These are phyloP conservation scores for Xenopus borealis DNA, from an alignment of 2,113 vertebrate genomes.

Conservation along the genomic window DNA sequence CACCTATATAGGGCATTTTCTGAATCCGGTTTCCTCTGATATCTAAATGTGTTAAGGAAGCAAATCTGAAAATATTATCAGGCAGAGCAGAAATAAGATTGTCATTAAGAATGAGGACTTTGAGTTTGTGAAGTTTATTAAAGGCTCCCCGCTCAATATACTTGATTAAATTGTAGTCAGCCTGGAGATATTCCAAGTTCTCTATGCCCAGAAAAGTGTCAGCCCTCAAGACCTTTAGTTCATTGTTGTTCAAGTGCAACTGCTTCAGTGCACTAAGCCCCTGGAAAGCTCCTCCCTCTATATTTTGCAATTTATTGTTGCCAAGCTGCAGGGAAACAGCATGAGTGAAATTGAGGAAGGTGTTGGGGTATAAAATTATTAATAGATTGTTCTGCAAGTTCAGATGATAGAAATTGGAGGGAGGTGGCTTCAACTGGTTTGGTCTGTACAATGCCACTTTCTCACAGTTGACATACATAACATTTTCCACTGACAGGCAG, in stretches of 20 bases:
- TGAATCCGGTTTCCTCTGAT: slow-evolving; percentile 96
- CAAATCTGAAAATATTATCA: slow-evolving; percentile 97
- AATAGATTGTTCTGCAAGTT: slow-evolving; percentile 98
- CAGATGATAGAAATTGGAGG: slow-evolving; percentile 91
- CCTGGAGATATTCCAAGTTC: slow-evolving; percentile 98
- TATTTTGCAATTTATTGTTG: slow-evolving; percentile 97
- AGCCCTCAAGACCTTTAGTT: slow-evolving; percentile 91
- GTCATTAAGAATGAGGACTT: slow-evolving; percentile 97
- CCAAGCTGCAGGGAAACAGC: slow-evolving; percentile 95
- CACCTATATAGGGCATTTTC: slow-evolving; percentile 93
- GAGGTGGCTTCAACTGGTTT: slow-evolving; percentile 89
- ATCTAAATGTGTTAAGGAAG: slow-evolving; percentile 96
- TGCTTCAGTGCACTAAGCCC: slow-evolving; percentile 94
- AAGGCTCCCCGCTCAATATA: slow-evolving; percentile 97
- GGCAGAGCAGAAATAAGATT: slow-evolving; percentile 93
- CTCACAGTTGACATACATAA: slow-evolving; percentile 97
- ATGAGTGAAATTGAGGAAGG: slow-evolving; percentile 94
- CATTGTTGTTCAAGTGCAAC: slow-evolving; percentile 98
- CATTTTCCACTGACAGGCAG: slow-evolving; percentile 95
- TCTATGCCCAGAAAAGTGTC: slow-evolving; percentile 97
- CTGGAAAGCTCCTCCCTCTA: slow-evolving; percentile 93
- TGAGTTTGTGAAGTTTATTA: slow-evolving; percentile 96
- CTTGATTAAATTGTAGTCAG: slow-evolving; percentile 98
- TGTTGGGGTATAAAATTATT: slow-evolving; percentile 91
- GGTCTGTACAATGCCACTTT: slow-evolving; percentile 94